Percentiles rank a stretch among this genome's conserved stretches.
phyloP scores from a whole-genome alignment of 2,888 invertebrate genomes.

The Folsomia manolachei region DNA sequence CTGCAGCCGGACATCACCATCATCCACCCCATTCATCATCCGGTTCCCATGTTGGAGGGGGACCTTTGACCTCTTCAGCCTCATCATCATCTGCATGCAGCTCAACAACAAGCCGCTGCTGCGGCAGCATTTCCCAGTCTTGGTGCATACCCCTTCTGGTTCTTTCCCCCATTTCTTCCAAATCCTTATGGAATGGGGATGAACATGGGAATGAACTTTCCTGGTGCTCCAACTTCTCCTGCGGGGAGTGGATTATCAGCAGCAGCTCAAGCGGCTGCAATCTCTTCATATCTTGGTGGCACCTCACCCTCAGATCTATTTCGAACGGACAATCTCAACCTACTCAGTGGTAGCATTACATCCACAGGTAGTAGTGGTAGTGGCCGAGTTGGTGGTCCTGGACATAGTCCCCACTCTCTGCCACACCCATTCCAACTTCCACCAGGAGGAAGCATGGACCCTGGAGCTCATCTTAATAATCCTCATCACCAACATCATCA shows the following conservation, averaged over 20 bases:
- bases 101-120: slow-evolving; percentile 30
- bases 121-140: slow-evolving; percentile 46
- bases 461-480: slow-evolving; percentile 22
- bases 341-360: slow-evolving; percentile 43
- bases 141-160: slow-evolving; percentile 50
- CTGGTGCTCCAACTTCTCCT: slow-evolving; percentile 23
- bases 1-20: slow-evolving; percentile 29
- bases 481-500: slow-evolving; percentile 33
- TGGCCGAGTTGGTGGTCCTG: slow-evolving; percentile 37
- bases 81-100: slow-evolving; percentile 34
- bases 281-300: slow-evolving; percentile 24
- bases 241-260: slow-evolving; percentile 19
- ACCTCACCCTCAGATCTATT: slow-evolving; percentile 44
- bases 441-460: slow-evolving; percentile 29
- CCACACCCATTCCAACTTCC: slow-evolving; percentile 17
- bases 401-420: slow-evolving; percentile 37
- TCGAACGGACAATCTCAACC: slow-evolving; percentile 45
- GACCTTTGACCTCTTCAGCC: slow-evolving; percentile 14
- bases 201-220: slow-evolving; percentile 46
- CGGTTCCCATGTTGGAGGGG: not conserved
- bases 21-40: slow-evolving; percentile 15
- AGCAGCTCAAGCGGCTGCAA: slow-evolving; percentile 23
- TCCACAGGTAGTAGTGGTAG: slow-evolving; percentile 31
- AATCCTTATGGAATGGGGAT: slow-evolving; percentile 49
- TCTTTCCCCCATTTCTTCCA: slow-evolving; percentile 50